Evolutionary conservation across 2,888 invertebrate species (phyloP).

Genomic region (Morpho helenor): DNA sequence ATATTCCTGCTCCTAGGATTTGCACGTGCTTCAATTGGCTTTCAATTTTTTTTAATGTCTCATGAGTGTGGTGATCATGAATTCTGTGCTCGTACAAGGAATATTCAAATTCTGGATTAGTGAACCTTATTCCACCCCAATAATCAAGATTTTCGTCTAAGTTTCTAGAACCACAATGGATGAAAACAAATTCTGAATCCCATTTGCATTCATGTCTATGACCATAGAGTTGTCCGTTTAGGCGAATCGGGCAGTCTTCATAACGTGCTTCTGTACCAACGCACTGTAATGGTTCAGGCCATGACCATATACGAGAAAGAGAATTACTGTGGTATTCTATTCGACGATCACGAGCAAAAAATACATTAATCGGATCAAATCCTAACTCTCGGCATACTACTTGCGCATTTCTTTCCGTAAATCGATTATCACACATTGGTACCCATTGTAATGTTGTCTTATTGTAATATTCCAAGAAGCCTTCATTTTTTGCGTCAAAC

Average conservation of each 20-base stretch:
- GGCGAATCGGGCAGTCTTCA: conserved; percentile 91
- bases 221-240: conserved; percentile 94
- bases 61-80: conserved; percentile 89
- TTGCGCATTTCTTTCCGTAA: conserved; percentile 97
- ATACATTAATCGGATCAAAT: conserved; percentile 92
- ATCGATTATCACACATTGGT: conserved; percentile 96
- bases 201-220: conserved; percentile 92
- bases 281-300: conserved; percentile 95
- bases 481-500: conserved; percentile 81
- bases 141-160: conserved; percentile 83
- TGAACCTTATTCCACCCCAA: conserved; percentile 98
- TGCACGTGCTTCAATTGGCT: conserved; percentile 90
- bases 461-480: conserved; percentile 97
- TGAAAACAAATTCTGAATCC: conserved; percentile 95
- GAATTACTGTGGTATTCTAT: conserved; percentile 95
- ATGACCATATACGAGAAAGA: conserved; percentile 92
- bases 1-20: conserved; percentile 94
- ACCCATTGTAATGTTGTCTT: conserved; percentile 97
- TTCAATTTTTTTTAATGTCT: conserved; percentile 82
- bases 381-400: conserved; percentile 97
- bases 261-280: conserved; percentile 86
- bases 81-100: conserved; percentile 88
- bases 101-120: conserved; percentile 93
- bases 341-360: conserved; percentile 90
- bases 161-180: conserved; percentile 90